phyloP scores from a whole-genome alignment of 2,888 invertebrate species.

The Galeruca laticollis region DNA sequence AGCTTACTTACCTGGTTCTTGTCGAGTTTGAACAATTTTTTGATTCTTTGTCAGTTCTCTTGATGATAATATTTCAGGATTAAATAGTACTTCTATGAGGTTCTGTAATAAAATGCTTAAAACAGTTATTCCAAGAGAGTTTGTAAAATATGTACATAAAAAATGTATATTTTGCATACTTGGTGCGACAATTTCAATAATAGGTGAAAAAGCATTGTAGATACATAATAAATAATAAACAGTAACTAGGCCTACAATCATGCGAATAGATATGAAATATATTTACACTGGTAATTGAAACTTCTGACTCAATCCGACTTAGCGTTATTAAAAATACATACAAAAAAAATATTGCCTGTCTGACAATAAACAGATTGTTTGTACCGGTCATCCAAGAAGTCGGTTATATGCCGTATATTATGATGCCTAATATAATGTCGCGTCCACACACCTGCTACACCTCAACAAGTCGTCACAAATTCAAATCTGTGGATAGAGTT shows the following conservation, averaged over 20 bases:
- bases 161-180: background rate
- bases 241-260: background rate
- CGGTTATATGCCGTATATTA: no score
- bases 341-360: no score
- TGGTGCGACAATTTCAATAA: background rate
- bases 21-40: slow-evolving; percentile 14
- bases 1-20: slow-evolving; percentile 3
- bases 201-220: no score
- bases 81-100: slow-evolving; percentile 6
- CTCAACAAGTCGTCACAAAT: no score
- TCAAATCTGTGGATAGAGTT: no score
- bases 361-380: no score
- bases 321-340: no score
- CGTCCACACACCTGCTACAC: no score
- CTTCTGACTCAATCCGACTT: no score
- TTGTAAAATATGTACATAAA: background rate
- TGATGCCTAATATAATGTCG: no score
- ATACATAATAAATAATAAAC: no score
- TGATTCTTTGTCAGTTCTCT: background rate
- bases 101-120: slow-evolving; percentile 3
- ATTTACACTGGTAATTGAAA: background rate
- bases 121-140: background rate
- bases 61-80: slow-evolving; percentile 2
- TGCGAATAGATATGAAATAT: background rate
- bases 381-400: no score